These are phyloP conservation scores for Rhincodon typus DNA, from an alignment of 2,797 vertebrate genomes.

Conservation along the genomic window DNA sequence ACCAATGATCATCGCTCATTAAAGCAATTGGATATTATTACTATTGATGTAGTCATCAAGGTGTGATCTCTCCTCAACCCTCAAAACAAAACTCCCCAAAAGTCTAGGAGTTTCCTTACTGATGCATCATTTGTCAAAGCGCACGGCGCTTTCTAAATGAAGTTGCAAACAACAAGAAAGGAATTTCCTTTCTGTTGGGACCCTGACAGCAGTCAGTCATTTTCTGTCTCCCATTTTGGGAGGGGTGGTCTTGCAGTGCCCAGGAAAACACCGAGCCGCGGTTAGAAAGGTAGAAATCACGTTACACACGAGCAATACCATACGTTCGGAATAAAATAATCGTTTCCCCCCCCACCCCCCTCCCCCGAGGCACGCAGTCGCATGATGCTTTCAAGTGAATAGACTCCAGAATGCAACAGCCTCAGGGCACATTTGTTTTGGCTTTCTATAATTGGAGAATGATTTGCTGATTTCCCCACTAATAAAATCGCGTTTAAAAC, in stretches of 20 bases:
- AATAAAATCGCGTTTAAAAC: slow-evolving; percentile 64
- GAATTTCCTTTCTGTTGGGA: not conserved
- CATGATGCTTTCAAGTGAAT: slow-evolving; percentile 51
- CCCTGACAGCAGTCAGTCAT: not conserved
- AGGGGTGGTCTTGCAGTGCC: too few relatives aligned
- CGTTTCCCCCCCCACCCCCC: slow-evolving; percentile 42
- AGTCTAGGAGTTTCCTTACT: not conserved
- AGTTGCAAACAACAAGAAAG: not conserved
- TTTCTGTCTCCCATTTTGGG: too few relatives aligned
- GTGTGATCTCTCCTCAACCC: not conserved
- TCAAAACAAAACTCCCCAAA: too few relatives aligned
- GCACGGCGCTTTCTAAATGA: not conserved
- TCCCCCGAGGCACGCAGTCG: slow-evolving; percentile 52
- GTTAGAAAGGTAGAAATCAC: too few relatives aligned
- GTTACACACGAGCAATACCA: slow-evolving; percentile 53
- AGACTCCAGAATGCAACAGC: slow-evolving; percentile 50
- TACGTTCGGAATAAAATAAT: slow-evolving; percentile 54
- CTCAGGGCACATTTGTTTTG: slow-evolving; percentile 67
- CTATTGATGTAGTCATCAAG: not conserved
- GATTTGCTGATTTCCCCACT: slow-evolving; percentile 63
- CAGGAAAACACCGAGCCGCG: too few relatives aligned
- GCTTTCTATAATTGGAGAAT: slow-evolving; percentile 65
- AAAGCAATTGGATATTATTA: not conserved
- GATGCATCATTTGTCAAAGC: slow-evolving; percentile 2
- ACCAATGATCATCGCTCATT: not conserved